phyloP scores from a whole-genome alignment of 2,797 vertebrate genomes.

The Ctenochaetus hawaiiensis region DNA sequence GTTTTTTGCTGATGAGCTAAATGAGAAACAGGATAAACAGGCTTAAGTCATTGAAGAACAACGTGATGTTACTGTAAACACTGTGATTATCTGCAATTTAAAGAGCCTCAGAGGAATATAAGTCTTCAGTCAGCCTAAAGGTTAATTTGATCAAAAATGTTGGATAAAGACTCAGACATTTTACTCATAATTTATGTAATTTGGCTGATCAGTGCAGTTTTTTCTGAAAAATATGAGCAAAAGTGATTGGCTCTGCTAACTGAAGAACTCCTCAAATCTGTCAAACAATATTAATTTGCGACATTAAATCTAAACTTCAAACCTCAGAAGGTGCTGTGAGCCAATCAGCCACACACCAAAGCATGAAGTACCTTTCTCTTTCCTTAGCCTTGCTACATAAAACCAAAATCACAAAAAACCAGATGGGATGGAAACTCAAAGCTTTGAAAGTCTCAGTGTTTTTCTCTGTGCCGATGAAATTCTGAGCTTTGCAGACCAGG shows the following conservation, averaged over 20 bases:
- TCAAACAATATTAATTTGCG: background rate
- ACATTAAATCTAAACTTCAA: conserved; percentile 3
- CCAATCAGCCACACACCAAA: background rate
- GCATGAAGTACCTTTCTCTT: too few species aligned
- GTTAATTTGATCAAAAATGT: background rate
- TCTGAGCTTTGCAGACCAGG: background rate
- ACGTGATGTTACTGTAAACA: conserved; percentile 32
- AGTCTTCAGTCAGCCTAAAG: background rate
- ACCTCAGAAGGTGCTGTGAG: background rate
- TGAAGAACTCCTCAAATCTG: background rate
- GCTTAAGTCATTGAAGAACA: background rate
- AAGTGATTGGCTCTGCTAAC: background rate
- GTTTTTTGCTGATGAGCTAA: conserved; percentile 26
- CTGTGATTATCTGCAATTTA: background rate
- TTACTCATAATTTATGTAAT: background rate
- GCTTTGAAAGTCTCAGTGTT: background rate
- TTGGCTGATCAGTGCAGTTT: background rate
- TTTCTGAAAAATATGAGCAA: background rate
- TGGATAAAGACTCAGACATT: background rate
- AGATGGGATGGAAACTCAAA: background rate
- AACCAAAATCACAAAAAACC: background rate
- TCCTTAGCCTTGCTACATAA: too few species aligned
- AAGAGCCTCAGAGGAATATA: background rate
- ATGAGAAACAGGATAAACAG: conserved; percentile 23
- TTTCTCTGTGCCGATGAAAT: conserved; percentile 13